phyloP scores from a whole-genome alignment of 2,888 invertebrate species.

The Syrphus vitripennis region DNA sequence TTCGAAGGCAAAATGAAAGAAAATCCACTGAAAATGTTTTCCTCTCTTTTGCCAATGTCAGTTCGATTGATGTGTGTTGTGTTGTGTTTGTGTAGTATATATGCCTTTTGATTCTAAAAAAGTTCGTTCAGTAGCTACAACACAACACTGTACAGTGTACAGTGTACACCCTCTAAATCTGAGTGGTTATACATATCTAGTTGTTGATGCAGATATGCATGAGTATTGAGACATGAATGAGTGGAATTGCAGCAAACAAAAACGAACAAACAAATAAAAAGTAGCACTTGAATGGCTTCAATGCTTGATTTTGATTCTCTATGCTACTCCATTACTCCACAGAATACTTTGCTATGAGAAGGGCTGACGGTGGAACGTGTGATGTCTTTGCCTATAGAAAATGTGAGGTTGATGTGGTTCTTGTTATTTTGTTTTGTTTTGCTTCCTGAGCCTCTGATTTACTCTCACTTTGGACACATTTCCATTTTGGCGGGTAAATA shows the following conservation, averaged over 20 bases:
- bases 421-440: constrained; percentile 20
- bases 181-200: constrained; percentile 34
- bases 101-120: constrained; percentile 48
- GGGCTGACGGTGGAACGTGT: neutral
- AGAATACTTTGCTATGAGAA: neutral
- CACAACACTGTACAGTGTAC: too few relatives aligned
- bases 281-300: constrained; percentile 61
- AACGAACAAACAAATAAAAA: constrained; percentile 26
- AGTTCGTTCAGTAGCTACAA: constrained; percentile 5
- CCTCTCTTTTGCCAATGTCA: constrained; percentile 27
- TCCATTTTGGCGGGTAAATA: constrained; percentile 19
- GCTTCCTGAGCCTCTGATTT: neutral
- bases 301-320: constrained; percentile 14
- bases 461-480: constrained; percentile 17
- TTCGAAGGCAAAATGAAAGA: constrained; percentile 41
- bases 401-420: constrained; percentile 26
- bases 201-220: constrained; percentile 36
- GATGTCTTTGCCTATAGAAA: constrained; percentile 21
- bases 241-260: constrained; percentile 46
- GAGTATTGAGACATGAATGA: constrained; percentile 57
- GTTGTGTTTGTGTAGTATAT: too few relatives aligned
- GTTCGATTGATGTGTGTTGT: constrained; percentile 63
- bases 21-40: constrained; percentile 30
- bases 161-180: constrained; percentile 9
- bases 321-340: neutral